Base-by-base conservation (phyloP, 2,797 vertebrate genomes). In the Gastrophryne carolinensis region DNA sequence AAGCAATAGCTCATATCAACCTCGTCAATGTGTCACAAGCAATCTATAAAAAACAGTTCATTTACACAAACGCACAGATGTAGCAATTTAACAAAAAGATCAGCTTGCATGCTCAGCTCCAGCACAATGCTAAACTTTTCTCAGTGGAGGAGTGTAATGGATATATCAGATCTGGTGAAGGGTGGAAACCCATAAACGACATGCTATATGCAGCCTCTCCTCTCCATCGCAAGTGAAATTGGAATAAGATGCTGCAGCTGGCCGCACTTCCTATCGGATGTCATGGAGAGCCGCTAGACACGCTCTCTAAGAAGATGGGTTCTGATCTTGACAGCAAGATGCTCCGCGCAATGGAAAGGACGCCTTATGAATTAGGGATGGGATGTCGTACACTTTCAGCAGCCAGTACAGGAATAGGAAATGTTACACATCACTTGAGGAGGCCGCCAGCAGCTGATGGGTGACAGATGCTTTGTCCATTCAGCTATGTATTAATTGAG, bases 1-100 rank as follows among this genome's bases (percentile, higher is more conserved):
- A 78, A 78, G 75, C 73, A 53, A 64, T 72, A 65, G 35, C 67
- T 63, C 23, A 50, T 30, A 78, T 72, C 39, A 35, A 50, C 29
- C 23, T 49, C 39, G 61, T 66, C 75, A 72, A 78, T 60, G 58
- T 60, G 61, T 58, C 68, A 72, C 13, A 52, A 34, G 62, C 75
- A 78, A 72, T 78, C 27, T 58, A 57, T 66, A 58, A 47, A n/a
- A 71, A 78, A 66, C 61, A 60, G 60, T 72, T 78, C 13, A 78
- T 78, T 78, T 57, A 63, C 50, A 72, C 53, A 72, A 57, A 60
- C 21, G 30, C 66, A 58, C 61, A 52, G 23, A 27, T 72, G 54
- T 50, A 52, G 52, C 35, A 21, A 41, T 65, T 66, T 52, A n/a
- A 64, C 61, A 66, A 60, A 69, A 66, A 72, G 68, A 78, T 72